These are phyloP conservation scores for Pteropus alecto DNA, from an alignment of 2,113 vertebrate genomes.

Conservation along the genomic window DNA sequence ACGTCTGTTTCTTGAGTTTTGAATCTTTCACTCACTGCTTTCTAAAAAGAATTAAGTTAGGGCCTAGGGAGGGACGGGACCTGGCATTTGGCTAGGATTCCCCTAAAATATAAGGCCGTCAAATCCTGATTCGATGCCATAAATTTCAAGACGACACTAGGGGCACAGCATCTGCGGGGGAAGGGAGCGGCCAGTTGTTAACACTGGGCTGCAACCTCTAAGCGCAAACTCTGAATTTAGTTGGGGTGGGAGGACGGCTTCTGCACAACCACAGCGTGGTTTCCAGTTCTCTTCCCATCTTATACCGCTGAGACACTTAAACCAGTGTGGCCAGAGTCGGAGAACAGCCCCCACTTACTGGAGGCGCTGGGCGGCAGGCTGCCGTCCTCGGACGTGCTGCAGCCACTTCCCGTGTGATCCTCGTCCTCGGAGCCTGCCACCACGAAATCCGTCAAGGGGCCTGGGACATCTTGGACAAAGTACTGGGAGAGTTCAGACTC, in stretches of 20 bases:
- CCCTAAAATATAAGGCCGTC: not conserved
- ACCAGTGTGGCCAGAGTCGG: rapidly evolving
- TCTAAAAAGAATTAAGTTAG: not conserved
- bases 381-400: slow-evolving; percentile 81
- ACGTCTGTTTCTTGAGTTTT: not conserved
- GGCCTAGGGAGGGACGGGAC: not conserved
- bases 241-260: not conserved
- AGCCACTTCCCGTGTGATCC: slow-evolving; percentile 85
- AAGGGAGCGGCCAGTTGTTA: rapidly evolving
- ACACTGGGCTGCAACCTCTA: not conserved
- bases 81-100: not conserved
- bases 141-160: not conserved
- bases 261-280: not conserved
- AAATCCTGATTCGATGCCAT: not conserved
- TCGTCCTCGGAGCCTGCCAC: slow-evolving; percentile 83
- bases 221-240: not conserved
- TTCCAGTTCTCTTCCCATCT: not conserved
- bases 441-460: slow-evolving; percentile 85
- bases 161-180: not conserved
- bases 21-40: not conserved
- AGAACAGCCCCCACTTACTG: slow-evolving; percentile 52
- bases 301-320: rapidly evolving
- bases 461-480: slow-evolving; percentile 84
- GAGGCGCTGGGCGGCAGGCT: slow-evolving; percentile 74
- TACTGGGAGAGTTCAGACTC: slow-evolving; percentile 93